Evolutionary conservation across 1,140 invertebrate genomes (phyloP).

Genomic region (Trichogramma pretiosum): DNA sequence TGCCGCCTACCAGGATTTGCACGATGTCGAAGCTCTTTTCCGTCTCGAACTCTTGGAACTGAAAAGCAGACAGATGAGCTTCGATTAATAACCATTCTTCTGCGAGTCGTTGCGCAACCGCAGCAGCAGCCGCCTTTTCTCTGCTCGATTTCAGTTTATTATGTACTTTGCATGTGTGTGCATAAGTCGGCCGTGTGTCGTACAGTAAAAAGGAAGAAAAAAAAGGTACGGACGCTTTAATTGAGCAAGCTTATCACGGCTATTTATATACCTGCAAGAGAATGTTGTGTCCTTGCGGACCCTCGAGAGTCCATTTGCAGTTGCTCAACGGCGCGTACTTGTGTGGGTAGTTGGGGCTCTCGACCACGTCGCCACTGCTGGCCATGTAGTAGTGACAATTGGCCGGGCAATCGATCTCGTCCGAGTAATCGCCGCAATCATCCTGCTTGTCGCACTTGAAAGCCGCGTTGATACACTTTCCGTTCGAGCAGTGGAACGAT

Average conservation of each 20-base stretch:
- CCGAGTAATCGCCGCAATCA: slow-evolving; percentile 85
- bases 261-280: slow-evolving; percentile 57
- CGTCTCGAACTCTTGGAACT: slow-evolving; percentile 96
- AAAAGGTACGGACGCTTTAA: too few relatives aligned
- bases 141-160: too few relatives aligned
- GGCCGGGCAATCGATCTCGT: slow-evolving; percentile 81
- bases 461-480: slow-evolving; percentile 78
- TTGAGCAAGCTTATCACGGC: not conserved
- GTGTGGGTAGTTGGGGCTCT: slow-evolving; percentile 88
- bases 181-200: too few relatives aligned
- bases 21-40: slow-evolving; percentile 94
- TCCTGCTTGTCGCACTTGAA: slow-evolving; percentile 88
- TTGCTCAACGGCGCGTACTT: slow-evolving; percentile 83
- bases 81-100: not conserved
- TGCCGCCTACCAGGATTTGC: slow-evolving; percentile 87
- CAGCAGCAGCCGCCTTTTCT: too few relatives aligned
- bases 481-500: slow-evolving; percentile 87
- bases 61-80: too few relatives aligned
- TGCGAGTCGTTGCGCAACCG: not conserved
- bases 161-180: too few relatives aligned
- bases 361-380: slow-evolving; percentile 88
- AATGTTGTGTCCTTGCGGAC: slow-evolving; percentile 89
- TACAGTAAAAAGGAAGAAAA: too few relatives aligned
- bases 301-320: slow-evolving; percentile 96
- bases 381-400: slow-evolving; percentile 89